Evolutionary conservation across 2,113 vertebrate species (phyloP), one percentile per base, ranked within the genome.

Genomic region (Callipepla squamata): DNA sequence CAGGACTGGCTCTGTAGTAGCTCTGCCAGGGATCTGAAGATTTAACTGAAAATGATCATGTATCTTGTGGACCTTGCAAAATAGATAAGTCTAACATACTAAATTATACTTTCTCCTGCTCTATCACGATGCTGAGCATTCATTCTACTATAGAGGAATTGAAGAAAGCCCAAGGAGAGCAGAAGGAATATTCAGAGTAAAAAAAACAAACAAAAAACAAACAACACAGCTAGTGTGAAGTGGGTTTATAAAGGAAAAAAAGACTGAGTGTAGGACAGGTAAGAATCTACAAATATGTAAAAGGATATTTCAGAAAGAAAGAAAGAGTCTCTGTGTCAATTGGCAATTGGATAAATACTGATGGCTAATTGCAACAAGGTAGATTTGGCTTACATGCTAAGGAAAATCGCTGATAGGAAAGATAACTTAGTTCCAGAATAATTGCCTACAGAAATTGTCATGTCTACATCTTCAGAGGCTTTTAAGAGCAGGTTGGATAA

Each of bases 401-500:
- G 44, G 45, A 58, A 85, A 79, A 53, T 30, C 63, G 66, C 36
- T 76, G 67, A 44, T 21, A 20, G 26, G 26, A 44, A 73, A 4
- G 21, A 36, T 57, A 73, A 45, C n/a, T 34, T 22, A 62, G 0
- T 95, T 95, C 59, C 42, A 59, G 36, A 85, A 38, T 74, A 91
- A 80, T 42, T 89, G 50, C 30, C 17, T 89, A 13, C 19, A 80
- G 79, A 51, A 87, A 30, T 45, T 91, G 42, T 85, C 26, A 69
- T 45, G 42, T 50, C 59, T 89, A 23, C 3, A 4, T 76, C 85
- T 94, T 62, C 42, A 36, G 79, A 89, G 47, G 22, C 34, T 63
- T 87, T 87, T 76, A 51, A 77, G 59, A 82, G 22, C 59, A 80
- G 59, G 57, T 77, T 80, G 85, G 75, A 74, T 90, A 95, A 94